These are phyloP conservation scores for Colius striatus DNA, from an alignment of 2,113 vertebrate genomes.

Conservation along the genomic window DNA sequence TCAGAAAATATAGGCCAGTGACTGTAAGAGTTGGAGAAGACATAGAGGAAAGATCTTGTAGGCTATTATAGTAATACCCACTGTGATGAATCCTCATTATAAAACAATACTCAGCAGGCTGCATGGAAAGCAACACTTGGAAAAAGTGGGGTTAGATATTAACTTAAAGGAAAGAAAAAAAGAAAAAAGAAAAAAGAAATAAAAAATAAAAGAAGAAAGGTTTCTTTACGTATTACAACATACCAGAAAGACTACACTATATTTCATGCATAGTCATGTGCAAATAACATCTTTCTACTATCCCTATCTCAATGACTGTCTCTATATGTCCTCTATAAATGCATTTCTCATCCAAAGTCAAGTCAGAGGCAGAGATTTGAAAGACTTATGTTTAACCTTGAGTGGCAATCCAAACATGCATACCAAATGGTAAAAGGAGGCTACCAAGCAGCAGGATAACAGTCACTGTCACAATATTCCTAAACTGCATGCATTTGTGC, in stretches of 20 bases:
- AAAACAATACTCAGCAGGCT: background rate
- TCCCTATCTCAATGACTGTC: background rate
- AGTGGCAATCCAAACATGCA: background rate
- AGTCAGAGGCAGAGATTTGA: background rate
- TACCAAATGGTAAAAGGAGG: background rate
- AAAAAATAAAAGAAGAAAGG: background rate
- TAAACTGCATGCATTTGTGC: background rate
- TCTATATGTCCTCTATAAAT: background rate
- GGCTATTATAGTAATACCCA: background rate
- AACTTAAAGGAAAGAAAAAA: background rate
- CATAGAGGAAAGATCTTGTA: background rate
- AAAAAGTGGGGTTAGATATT: background rate
- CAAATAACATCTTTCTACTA: background rate
- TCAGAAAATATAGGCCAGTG: constrained; percentile 14
- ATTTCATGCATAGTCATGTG: background rate
- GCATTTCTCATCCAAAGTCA: background rate
- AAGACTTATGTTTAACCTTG: background rate
- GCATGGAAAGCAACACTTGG: background rate
- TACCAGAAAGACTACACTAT: background rate
- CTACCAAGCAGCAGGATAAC: background rate
- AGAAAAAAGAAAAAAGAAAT: too few species aligned
- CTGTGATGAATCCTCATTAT: constrained; percentile 26
- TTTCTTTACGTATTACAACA: background rate
- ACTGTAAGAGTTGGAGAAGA: background rate
- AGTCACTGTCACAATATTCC: background rate